Percentiles rank a stretch among this genome's conserved stretches.
These are phyloP conservation scores for Synergus japonicus DNA, from an alignment of 2,888 invertebrate species.

Conservation along the genomic window DNA sequence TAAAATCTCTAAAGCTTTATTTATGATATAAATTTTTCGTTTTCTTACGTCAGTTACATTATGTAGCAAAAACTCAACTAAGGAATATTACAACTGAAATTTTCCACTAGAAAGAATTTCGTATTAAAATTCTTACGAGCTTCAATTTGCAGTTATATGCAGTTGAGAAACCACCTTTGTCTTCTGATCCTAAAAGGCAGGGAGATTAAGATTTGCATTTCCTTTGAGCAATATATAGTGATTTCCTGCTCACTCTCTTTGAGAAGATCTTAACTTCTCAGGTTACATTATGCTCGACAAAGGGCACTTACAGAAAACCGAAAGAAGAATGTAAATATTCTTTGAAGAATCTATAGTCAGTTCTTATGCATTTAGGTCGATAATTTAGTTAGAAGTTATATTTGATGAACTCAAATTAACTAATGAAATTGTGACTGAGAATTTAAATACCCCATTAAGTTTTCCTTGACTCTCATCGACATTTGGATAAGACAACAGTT, in stretches of 20 bases:
- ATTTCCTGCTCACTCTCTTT: background rate
- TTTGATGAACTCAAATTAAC: background rate
- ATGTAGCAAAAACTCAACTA: no score
- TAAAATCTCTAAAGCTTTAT: background rate
- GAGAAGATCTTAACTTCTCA: background rate
- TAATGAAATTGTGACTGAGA: background rate
- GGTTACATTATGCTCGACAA: background rate
- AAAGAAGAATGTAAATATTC: background rate
- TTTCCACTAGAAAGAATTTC: background rate
- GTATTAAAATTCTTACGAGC: background rate
- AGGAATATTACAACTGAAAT: background rate
- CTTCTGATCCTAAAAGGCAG: background rate
- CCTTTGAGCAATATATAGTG: background rate
- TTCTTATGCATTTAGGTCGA: no score
- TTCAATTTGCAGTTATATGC: background rate
- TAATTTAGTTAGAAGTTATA: background rate
- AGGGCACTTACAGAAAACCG: conserved; percentile 1
- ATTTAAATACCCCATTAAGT: background rate
- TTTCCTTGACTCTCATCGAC: background rate
- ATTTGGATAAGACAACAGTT: no score
- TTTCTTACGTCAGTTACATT: no score
- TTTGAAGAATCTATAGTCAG: background rate
- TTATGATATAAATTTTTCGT: no score
- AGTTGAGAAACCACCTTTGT: background rate
- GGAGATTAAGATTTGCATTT: background rate